Evolutionary conservation across 2,113 vertebrate species (phyloP).

Genomic region (Climacteris rufus): DNA sequence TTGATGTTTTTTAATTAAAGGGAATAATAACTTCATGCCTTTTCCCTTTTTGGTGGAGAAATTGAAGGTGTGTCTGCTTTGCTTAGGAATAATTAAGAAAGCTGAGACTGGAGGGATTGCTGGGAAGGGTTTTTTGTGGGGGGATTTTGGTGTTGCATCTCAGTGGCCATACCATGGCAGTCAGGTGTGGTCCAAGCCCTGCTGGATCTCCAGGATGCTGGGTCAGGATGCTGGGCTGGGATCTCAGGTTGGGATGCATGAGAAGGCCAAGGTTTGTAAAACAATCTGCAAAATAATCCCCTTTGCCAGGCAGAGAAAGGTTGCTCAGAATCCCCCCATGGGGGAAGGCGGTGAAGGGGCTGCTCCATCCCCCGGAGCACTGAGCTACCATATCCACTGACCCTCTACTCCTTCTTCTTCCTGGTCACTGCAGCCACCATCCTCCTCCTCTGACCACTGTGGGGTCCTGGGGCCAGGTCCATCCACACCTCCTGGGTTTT

Average conservation of each 20-base stretch:
- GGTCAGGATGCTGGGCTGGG: background rate
- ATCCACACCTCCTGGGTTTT: background rate
- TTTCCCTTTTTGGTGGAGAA: background rate
- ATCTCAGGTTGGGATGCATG: background rate
- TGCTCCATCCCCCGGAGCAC: fast-evolving
- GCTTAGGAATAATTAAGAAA: background rate
- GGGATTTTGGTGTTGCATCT: background rate
- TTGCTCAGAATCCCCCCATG: fast-evolving
- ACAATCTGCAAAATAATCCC: background rate
- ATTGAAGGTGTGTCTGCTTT: background rate
- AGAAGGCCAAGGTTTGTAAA: background rate
- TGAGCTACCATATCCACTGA: background rate
- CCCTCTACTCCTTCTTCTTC: background rate
- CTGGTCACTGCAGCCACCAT: background rate
- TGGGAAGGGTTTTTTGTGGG: background rate
- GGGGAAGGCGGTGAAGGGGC: fast-evolving
- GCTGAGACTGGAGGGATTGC: background rate
- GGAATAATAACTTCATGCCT: background rate
- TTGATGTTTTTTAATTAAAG: background rate
- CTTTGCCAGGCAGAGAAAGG: background rate
- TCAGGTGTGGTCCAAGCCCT: background rate
- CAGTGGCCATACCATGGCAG: fast-evolving
- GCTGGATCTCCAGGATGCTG: background rate
- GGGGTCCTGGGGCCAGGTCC: background rate
- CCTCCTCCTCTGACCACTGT: background rate